Conservation (phyloP, 2,888 invertebrate species). For the Eilema depressum region DNA sequence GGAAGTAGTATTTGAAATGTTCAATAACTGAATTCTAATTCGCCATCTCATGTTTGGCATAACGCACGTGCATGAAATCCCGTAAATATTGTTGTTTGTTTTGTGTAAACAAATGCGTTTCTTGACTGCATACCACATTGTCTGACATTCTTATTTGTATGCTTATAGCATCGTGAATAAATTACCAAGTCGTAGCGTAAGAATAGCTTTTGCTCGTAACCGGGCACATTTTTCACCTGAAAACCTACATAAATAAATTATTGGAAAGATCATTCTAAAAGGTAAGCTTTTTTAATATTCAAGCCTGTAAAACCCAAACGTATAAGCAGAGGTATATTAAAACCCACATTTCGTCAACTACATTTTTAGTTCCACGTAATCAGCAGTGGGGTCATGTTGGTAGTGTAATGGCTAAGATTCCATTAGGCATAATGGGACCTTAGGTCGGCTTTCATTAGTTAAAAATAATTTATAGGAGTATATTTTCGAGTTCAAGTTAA, state of each 20-base stretch:
- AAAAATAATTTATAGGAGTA: too few species aligned
- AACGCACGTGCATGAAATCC: constrained; percentile 31
- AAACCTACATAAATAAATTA: constrained; percentile 1
- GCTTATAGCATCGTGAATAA: constrained; percentile 8
- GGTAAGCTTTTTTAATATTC: neutral
- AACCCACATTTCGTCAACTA: neutral
- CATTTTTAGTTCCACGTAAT: too few species aligned
- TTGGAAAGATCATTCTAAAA: neutral
- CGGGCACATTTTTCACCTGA: neutral
- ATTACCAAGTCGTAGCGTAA: constrained; percentile 1
- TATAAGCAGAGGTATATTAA: neutral
- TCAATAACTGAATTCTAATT: constrained; percentile 3
- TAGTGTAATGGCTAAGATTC: too few species aligned
- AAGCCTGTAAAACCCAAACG: neutral
- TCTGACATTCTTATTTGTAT: constrained; percentile 17
- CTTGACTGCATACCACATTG: constrained; percentile 14
- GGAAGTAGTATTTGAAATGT: constrained; percentile 4
- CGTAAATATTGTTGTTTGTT: constrained; percentile 36
- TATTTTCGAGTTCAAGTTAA: too few species aligned
- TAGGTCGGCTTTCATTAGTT: too few species aligned
- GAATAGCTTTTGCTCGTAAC: neutral
- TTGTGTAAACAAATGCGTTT: constrained; percentile 20
- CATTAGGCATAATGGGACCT: too few species aligned
- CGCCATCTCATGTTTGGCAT: constrained; percentile 29
- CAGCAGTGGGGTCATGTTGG: too few species aligned